Evolutionary conservation across 2,888 invertebrate genomes (phyloP).

Genomic region (Harpalus rubripes): DNA sequence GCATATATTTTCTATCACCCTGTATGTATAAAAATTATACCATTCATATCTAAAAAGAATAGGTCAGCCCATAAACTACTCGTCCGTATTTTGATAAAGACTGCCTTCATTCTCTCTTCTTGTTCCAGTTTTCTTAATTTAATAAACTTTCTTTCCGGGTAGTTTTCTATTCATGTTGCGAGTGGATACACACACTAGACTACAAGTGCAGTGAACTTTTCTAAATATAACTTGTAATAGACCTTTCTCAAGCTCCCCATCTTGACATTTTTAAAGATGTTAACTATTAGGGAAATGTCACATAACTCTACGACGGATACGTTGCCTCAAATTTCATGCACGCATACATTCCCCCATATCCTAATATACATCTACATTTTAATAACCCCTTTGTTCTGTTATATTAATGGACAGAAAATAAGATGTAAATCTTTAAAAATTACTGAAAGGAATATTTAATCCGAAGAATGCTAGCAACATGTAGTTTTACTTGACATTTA

Average conservation of each 20-base stretch:
- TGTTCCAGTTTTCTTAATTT: not conserved
- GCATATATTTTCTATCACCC: too few relatives aligned
- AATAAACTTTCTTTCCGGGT: conserved; percentile 11
- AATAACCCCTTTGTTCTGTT: conserved; percentile 24
- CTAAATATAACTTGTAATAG: conserved; percentile 68
- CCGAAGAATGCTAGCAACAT: too few relatives aligned
- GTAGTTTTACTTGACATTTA: too few relatives aligned
- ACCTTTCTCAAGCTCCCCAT: conserved; percentile 71
- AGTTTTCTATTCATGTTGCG: conserved; percentile 20
- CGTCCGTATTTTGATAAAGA: not conserved
- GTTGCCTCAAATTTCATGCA: conserved; percentile 32
- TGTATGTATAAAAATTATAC: too few relatives aligned
- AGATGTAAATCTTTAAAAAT: not conserved
- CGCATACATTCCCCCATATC: conserved; percentile 14
- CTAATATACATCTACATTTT: conserved; percentile 18
- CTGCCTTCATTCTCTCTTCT: not conserved
- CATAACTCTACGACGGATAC: conserved; percentile 30
- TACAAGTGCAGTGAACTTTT: conserved; percentile 43
- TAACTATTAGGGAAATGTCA: conserved; percentile 55
- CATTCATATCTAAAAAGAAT: not conserved
- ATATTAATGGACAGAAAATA: not conserved
- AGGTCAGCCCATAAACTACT: not conserved
- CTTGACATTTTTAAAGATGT: conserved; percentile 70
- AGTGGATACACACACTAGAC: not conserved
- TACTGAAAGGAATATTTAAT: not conserved